Percentiles rank a stretch among this genome's conserved stretches.
Evolutionary conservation across 2,113 vertebrate species (phyloP).

Genomic region (Bos taurus): DNA sequence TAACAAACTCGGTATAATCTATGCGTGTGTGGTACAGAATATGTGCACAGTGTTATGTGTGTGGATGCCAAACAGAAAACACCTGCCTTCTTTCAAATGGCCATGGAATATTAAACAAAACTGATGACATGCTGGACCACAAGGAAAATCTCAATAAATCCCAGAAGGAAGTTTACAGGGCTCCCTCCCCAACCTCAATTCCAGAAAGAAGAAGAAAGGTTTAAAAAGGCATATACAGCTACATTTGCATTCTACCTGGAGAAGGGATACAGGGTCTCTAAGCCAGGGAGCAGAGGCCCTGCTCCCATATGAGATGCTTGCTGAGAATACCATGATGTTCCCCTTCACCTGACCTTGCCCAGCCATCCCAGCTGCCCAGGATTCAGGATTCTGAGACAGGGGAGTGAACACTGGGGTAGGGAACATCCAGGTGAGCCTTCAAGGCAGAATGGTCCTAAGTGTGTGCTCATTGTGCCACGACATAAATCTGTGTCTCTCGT

Average conservation of each 20-base stretch:
- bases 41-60: too few species aligned
- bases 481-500: background rate
- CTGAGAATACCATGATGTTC: background rate
- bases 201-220: background rate
- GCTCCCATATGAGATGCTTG: background rate
- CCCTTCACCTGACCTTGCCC: background rate
- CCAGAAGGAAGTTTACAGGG: background rate
- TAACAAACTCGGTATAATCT: background rate
- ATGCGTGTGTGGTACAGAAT: rapidly evolving
- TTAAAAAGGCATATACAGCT: background rate
- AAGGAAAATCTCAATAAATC: background rate
- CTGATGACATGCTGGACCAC: background rate
- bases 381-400: background rate
- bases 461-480: background rate
- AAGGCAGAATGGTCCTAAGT: rapidly evolving
- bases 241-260: background rate
- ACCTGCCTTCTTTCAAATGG: background rate
- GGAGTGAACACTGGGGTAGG: rapidly evolving
- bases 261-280: background rate
- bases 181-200: background rate
- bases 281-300: background rate
- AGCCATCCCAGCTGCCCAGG: rapidly evolving
- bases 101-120: background rate
- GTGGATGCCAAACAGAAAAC: background rate
- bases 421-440: background rate